Percentiles rank a stretch among this genome's conserved stretches.
Conservation (phyloP, 2,797 vertebrate genomes). For the Euthynnus affinis region DNA sequence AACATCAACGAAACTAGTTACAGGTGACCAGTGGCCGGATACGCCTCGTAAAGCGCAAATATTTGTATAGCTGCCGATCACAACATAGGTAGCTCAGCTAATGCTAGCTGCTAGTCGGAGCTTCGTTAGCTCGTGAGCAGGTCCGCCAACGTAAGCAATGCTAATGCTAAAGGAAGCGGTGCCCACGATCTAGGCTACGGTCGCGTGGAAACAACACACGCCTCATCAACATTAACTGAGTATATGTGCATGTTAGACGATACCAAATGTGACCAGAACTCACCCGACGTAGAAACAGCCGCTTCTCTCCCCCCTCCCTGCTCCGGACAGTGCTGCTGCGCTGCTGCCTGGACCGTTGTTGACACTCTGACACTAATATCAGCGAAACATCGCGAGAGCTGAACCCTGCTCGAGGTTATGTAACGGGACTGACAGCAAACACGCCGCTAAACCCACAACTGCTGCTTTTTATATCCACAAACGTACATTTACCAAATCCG, state of each 20-base stretch:
- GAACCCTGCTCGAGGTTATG: constrained; percentile 56
- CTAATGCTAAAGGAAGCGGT: constrained; percentile 62
- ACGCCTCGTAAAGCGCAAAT: not conserved
- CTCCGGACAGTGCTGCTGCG: constrained; percentile 65
- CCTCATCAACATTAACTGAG: not conserved
- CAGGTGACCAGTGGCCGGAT: not conserved
- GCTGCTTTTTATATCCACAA: too few relatives aligned
- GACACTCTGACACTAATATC: constrained; percentile 81
- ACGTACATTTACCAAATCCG: too few relatives aligned
- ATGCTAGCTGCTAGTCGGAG: constrained; percentile 65
- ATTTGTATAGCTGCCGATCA: constrained; percentile 18
- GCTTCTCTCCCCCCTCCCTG: constrained; percentile 75
- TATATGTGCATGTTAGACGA: not conserved
- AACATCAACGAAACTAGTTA: not conserved
- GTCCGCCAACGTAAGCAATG: constrained; percentile 66
- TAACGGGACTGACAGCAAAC: constrained; percentile 58
- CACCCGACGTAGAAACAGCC: constrained; percentile 78
- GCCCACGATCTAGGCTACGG: not conserved
- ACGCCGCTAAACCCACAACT: not conserved
- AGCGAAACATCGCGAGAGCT: constrained; percentile 80
- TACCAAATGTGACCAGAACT: constrained; percentile 63
- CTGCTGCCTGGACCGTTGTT: constrained; percentile 72
- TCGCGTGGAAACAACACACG: not conserved
- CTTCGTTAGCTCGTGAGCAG: constrained; percentile 49
- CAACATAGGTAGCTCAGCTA: constrained; percentile 48